Percentiles rank a stretch among this genome's conserved stretches.
These are phyloP conservation scores for Stigmatopora argus DNA, from an alignment of 2,113 vertebrate genomes.

Conservation along the genomic window DNA sequence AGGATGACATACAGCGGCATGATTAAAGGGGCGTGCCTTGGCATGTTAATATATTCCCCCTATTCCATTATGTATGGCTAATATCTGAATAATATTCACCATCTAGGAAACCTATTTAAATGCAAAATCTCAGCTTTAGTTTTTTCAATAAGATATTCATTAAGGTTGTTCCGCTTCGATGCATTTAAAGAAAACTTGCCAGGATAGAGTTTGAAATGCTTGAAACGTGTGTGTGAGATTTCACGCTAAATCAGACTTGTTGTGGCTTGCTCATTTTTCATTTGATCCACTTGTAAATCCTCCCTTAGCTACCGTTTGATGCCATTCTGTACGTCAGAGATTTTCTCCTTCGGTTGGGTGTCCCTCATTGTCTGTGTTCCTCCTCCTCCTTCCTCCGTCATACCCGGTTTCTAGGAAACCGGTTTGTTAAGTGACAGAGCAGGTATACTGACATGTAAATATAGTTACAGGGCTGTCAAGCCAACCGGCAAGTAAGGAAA, in stretches of 20 bases:
- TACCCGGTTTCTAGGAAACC: constrained; percentile 49
- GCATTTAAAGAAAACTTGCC: not conserved
- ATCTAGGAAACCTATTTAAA: constrained; percentile 42
- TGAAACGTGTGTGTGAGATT: constrained; percentile 1
- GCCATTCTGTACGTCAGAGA: not conserved
- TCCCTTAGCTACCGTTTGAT: not conserved
- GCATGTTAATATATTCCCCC: constrained; percentile 47
- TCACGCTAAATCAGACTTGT: constrained; percentile 21
- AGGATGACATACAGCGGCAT: constrained; percentile 5
- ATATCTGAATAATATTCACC: constrained; percentile 42
- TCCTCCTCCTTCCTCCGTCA: constrained; percentile 1
- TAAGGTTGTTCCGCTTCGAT: too few species aligned
- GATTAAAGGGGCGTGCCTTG: constrained; percentile 61
- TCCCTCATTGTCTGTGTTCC: not conserved
- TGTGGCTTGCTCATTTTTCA: constrained; percentile 9
- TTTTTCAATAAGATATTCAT: constrained; percentile 8
- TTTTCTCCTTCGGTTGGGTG: constrained; percentile 7
- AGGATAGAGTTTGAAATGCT: not conserved
- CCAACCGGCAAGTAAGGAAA: constrained; percentile 2
- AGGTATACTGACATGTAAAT: constrained; percentile 10
- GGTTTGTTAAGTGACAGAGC: constrained; percentile 49
- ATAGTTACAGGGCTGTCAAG: constrained; percentile 1
- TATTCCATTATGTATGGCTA: constrained; percentile 60
- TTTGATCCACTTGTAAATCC: constrained; percentile 11
- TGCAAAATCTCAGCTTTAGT: constrained; percentile 14